Percentiles rank a stretch among this genome's conserved stretches.
phyloP scores from a whole-genome alignment of 2,797 vertebrate species.

The Aphelocoma californica region DNA sequence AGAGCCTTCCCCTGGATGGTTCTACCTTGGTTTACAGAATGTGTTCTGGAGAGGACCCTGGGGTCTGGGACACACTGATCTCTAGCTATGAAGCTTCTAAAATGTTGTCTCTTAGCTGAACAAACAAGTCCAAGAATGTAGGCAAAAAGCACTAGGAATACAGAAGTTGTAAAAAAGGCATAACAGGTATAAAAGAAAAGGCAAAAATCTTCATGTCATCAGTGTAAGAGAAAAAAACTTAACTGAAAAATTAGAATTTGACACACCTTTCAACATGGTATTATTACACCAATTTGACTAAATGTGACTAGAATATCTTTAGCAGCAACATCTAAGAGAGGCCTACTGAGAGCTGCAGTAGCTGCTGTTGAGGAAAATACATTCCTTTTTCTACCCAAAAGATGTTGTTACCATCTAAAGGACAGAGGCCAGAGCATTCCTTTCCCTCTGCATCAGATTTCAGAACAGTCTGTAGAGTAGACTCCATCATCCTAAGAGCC shows the following conservation, averaged over 20 bases:
- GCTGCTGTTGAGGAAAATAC: background rate
- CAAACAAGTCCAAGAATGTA: no score
- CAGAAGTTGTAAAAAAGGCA: no score
- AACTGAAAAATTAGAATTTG: background rate
- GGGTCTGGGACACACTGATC: no score
- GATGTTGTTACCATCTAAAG: background rate
- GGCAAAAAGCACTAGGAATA: no score
- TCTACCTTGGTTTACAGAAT: no score
- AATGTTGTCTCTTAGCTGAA: no score
- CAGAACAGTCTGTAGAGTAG: background rate
- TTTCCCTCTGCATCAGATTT: background rate
- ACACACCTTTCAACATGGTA: rapidly evolving
- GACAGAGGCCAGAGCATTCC: background rate
- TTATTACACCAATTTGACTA: background rate
- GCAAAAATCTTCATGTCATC: no score
- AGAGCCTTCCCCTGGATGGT: no score
- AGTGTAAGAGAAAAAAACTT: background rate
- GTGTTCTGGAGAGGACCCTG: no score
- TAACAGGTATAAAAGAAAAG: no score
- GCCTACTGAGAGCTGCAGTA: background rate
- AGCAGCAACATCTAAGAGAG: background rate
- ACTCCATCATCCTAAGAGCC: background rate
- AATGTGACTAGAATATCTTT: background rate
- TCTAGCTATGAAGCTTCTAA: no score
- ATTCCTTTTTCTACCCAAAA: background rate